These are phyloP conservation scores for Scomber colias DNA, from an alignment of 2,113 vertebrate species.

Conservation along the genomic window DNA sequence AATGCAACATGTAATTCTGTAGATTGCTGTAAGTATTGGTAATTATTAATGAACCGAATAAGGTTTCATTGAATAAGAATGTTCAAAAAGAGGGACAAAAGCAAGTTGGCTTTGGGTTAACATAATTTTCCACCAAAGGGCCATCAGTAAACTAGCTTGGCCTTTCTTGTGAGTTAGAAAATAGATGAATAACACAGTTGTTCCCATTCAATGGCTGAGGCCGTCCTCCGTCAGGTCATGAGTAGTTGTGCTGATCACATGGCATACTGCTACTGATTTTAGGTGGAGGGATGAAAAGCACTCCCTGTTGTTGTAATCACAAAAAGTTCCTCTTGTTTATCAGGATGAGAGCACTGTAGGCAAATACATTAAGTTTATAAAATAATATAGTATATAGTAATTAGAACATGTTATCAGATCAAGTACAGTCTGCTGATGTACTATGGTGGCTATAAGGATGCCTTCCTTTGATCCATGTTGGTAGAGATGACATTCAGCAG, in stretches of 20 bases:
- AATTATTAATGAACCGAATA: not conserved
- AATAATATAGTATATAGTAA: not conserved
- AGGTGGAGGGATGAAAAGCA: conserved; percentile 5
- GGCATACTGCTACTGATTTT: conserved; percentile 10
- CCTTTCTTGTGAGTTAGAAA: not conserved
- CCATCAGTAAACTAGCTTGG: not conserved
- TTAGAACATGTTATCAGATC: conserved; percentile 1
- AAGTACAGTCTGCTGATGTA: conserved; percentile 23
- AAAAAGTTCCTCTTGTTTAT: not conserved
- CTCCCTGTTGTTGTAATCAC: conserved; percentile 17
- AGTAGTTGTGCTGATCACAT: conserved; percentile 38
- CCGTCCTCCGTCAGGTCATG: conserved; percentile 25
- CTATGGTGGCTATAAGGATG: conserved; percentile 15
- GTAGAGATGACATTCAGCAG: conserved; percentile 84
- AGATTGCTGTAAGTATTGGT: not conserved
- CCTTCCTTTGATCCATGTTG: conserved; percentile 60
- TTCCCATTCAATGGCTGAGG: conserved; percentile 20
- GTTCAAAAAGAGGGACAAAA: not conserved
- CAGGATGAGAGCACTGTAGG: not conserved
- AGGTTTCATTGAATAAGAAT: not conserved
- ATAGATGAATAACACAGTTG: conserved; percentile 50
- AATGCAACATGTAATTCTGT: too few relatives aligned
- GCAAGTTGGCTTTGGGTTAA: not conserved
- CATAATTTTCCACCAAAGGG: not conserved
- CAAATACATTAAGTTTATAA: not conserved